Evolutionary conservation across 1,140 invertebrate species (phyloP), one percentile per base, ranked within the genome.

Genomic region (Drosophila ficusphila): DNA sequence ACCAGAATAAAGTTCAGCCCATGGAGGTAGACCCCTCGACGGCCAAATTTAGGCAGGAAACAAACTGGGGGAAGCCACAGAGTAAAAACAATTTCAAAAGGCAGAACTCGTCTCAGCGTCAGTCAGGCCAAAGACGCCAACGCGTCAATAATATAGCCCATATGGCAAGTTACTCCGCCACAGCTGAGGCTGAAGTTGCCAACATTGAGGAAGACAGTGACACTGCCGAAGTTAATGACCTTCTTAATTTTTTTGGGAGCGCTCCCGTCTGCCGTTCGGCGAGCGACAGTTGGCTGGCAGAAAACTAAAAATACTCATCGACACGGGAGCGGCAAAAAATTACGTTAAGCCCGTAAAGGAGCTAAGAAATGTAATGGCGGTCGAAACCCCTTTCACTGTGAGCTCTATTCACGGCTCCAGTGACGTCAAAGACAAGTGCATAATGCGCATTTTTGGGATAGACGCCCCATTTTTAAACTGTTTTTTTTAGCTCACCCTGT

Each of bases 261-360:
- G 33, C 25, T 71, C 60, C 51, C 46, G 44, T 21, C 34, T 70
- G 27, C 51, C 68, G 69, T 67, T 47, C 25, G 25, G 36, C 36
- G 39, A 53, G 23, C 36, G 60, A 27, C 49, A 33, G 36, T 71
- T 65, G 52, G 60, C 51, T 44, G 46, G 46, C 19, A 71, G 16
- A 56, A 54, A 33, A 31, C 2, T 67, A 47, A 72, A 53, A 31
- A 65, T 67, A 1, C 19, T 72, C 6, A 70, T 64, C 31, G 57
- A 68, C 25, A 71, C 60, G 9, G 56, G 54, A n/a, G 64, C 57
- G 47, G 46, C 54, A 39, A 70, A 54, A 34, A 62, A 62, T 36
- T 56, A 46, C 27, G 23, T 70, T 25, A 70, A 34, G 39, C 44
- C 51, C 38, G 21, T 56, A 52, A 56, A 42, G 31, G 46, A 56